Base-by-base conservation (phyloP, 2,888 invertebrate species). In the Leucania comma region DNA sequence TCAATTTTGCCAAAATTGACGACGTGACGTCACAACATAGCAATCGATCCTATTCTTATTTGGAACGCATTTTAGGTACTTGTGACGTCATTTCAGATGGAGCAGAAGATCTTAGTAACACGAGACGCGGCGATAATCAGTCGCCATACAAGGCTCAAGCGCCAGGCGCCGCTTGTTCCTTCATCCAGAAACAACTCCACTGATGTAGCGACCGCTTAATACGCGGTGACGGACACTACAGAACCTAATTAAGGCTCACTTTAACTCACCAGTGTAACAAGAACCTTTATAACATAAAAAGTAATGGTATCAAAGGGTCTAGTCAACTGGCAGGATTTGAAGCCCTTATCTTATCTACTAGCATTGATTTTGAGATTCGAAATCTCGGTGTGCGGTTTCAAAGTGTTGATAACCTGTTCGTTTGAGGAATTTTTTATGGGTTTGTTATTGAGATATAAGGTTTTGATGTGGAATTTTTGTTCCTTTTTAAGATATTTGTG, bases 141-240 rank as follows among this genome's bases (percentile, higher is more conserved):
- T 82, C 78, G 85, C 90, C 91, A 90, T 90, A 90, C 91, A 93
- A 91, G 93, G 20, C 35, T 46, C 53, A 68, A 75, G 93, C 93
- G 91, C 68, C 91, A 91, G 95, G 94, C 95, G 95, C 95, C 95
- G 90, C 86, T 87, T 68, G 70, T 82, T 78, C 90, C 86, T 83
- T 95, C 95, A 95, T 92, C 95, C 95, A 94, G 95, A 94, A 95
- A 95, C 83, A 65, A 89, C 90, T 88, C 82, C 85, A 85, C 93
- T 96, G 96, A 96, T 95, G 95, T 93, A 96, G 94, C 94, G 95
- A 93, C 90, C 89, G 87, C 90, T 91, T 95, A 95, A 96, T 95
- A 90, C 91, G 91, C 90, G 85, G 84, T 93, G 95, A 96, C 95
- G 95, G 94, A 93, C 93, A 93, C 93, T 92, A 92, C 91, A 91